Evolutionary conservation across 2,888 invertebrate genomes (phyloP), one percentile per base, ranked within the genome.

Genomic region (Amphimallon solstitiale): DNA sequence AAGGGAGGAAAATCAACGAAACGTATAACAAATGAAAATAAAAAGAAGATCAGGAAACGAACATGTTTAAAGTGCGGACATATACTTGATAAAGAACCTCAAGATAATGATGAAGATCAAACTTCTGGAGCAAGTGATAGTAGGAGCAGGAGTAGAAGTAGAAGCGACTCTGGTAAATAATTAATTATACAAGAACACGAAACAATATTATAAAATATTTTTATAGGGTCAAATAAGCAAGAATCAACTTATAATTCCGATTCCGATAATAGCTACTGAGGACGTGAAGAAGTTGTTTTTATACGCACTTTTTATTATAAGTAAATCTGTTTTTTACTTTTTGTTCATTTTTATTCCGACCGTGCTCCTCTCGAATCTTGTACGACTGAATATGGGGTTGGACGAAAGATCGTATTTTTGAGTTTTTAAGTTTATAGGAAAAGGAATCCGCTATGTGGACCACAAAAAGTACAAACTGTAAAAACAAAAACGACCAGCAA

Each of bases 111-210:
- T 21, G 38, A 37, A 2, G 51, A 38, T 14, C 12, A 43, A n/a
- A 51, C 23, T 49, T 68, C 69, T 63, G 68, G 65, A 62, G 65
- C 67, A 61, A 69, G 69, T 51, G 29, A 40, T 37, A 66, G 34
- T 37, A 56, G 52, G 46, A 69, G 37, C 12, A 54, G 65, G 15
- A 68, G 67, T 56, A 54, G 63, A 23, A 60, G 68, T 61, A 68
- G 23, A 61, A 48, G 61, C 17, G 49, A 35, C 21, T 48, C 61
- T 7, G 61, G 48, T 49, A 48, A 23, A 37, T 19, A 46, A 14
- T 29, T n/a, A 45, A 14, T 15, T n/a, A 6, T 29, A 43, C 35
- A 34, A 15, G 5, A n/a, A 14, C 1, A 2, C 15, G 2, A 17
- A 29, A 34, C 10, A 14, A 17, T 51, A 7, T 15, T 17, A 37